A percentile compares a stretch with the other conserved stretches of the same genome.
These are phyloP conservation scores for Gymnopithys bicolor DNA, from an alignment of 2,797 vertebrate species.

Conservation along the genomic window DNA sequence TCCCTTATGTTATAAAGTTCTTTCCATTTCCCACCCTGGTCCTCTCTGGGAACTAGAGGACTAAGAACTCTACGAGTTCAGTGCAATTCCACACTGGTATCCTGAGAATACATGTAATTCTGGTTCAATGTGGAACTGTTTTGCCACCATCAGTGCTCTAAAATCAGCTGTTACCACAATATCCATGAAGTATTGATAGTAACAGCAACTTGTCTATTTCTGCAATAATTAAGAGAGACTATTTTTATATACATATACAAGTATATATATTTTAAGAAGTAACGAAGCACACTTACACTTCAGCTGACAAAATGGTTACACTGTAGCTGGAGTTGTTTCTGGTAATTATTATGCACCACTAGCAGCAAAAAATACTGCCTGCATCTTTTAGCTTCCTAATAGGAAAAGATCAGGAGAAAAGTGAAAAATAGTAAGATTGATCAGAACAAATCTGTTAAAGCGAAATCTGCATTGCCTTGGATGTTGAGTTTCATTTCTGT, in stretches of 20 bases:
- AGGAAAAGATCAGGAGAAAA: background rate
- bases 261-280: slow-evolving; percentile 56
- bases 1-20: background rate
- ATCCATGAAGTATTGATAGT: slow-evolving; percentile 38
- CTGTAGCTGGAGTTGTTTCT: slow-evolving; percentile 45
- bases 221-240: slow-evolving; percentile 69
- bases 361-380: slow-evolving; percentile 44
- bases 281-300: slow-evolving; percentile 63
- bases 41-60: background rate
- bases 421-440: background rate
- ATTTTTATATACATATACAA: slow-evolving; percentile 60
- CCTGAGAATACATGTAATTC: slow-evolving; percentile 56
- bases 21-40: background rate
- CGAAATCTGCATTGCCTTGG: background rate
- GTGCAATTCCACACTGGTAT: slow-evolving; percentile 26
- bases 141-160: slow-evolving; percentile 56
- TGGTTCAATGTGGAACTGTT: slow-evolving; percentile 60
- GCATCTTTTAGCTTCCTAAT: slow-evolving; percentile 6
- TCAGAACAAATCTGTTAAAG: background rate
- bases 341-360: slow-evolving; percentile 27
- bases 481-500: background rate
- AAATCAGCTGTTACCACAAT: slow-evolving; percentile 58
- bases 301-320: slow-evolving; percentile 35
- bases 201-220: slow-evolving; percentile 54
- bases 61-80: slow-evolving; percentile 41